Evolutionary conservation across 2,113 vertebrate species (phyloP), one percentile per base, ranked within the genome.

Genomic region (Orientallactaga bullata): DNA sequence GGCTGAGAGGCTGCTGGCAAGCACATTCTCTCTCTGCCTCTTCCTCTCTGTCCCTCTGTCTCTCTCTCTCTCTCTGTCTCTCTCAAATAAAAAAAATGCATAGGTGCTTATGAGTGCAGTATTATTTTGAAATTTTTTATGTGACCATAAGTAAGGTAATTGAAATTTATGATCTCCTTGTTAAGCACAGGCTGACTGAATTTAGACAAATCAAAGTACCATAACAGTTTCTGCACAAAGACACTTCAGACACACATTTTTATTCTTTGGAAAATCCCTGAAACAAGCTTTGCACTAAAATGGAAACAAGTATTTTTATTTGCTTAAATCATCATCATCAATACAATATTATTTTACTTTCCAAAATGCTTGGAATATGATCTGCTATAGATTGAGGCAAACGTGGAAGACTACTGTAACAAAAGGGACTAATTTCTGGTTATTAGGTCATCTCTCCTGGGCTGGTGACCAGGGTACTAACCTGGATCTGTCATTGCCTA

Each of bases 281-380:
- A 85, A 37, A 1, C 10, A 58, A 91, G 17, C 6, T 18, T 74
- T 78, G 21, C 35, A 60, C 73, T 94, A 32, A 88, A 93, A 91
- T 78, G 24, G 63, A 20, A 96, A 87, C 60, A 72, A 83, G 20
- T 15, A 68, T 58, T 42, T 94, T 96, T 84, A 58, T 87, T 84
- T 93, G 89, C 87, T 96, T 96, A 85, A 94, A 86, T 89, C 91
- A 95, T 96, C 77, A 90, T 66, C 88, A 26, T 58, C 86, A 74
- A 86, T 30, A 88, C 93, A 95, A 91, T 85, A 71, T n/a, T 61
- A 35, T 88, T 88, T 81, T 69, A 13, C 66, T 35, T 68, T 94
- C 85, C 47, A 82, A 95, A 88, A 65, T 39, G 76, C 39, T 55
- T 93, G 69, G 88, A 94, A 88, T 35, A 39, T 42, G 39, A 93